Evolutionary conservation across 2,113 vertebrate genomes (phyloP), one percentile per base, ranked within the genome.

Genomic region (Propithecus coquereli): DNA sequence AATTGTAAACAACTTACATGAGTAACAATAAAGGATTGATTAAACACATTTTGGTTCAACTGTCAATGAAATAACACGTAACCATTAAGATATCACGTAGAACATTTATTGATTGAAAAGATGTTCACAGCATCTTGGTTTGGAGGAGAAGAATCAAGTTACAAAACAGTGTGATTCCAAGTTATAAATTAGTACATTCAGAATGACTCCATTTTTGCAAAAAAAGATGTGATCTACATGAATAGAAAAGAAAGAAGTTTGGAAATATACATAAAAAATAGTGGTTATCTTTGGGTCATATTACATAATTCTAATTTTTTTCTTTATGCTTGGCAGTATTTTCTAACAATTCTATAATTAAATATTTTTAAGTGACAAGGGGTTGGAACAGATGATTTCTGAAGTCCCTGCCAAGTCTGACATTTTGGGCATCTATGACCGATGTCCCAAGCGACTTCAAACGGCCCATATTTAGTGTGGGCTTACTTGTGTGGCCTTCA

Each of bases 91-190:
- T 91, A 93, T 63, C 54, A 89, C 17, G 71, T 32, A 90, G 61
- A 91, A 43, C 91, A 89, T 91, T 95, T 96, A 94, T 71, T 96
- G 86, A 91, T 61, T 88, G 52, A 50, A 83, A 87, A 95, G 66
- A 52, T 57, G 47, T 76, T 90, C 92, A 95, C n/a, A 86, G 77
- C 40, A 86, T 50, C 89, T 73, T 83, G 40, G 40, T 94, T 90
- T 88, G 68, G 61, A 96, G 79, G 61, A 25, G 30, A 66, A 52
- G 68, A 96, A 71, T 23, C 82, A 95, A 89, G 59, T 93, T 83
- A 95, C 59, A 89, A 86, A 90, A 61, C 30, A 73, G 27, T 65
- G 17, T 43, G 50, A 94, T 71, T 97, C 68, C 93, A 76, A 74
- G 52, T 91, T 87, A 83, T 89, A 97, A 73, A 85, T 74, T 18